Evolutionary conservation across 1,140 invertebrate species (phyloP), one percentile per base, ranked within the genome.

Genomic region (Drosophila prosaltans): DNA sequence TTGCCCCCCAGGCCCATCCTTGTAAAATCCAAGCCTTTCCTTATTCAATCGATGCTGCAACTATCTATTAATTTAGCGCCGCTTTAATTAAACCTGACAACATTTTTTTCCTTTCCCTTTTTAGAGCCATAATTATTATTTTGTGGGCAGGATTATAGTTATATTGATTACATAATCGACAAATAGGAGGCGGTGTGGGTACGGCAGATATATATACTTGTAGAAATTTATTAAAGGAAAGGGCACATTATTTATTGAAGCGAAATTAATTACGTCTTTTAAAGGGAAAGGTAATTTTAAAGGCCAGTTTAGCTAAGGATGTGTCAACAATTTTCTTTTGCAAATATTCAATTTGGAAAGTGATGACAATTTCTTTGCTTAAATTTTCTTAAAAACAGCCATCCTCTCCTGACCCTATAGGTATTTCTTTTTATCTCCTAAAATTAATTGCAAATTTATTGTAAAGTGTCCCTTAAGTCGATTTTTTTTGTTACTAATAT

Each of bases 61-160:
- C 65, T 70, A 74, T 61, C 64, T 68, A 72, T 76, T 76, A 68
- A 80, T 81, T 80, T 80, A 69, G 58, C 66, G 24, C 10, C 58
- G 21, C 43, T 69, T 81, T 78, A 81, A 81, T 74, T 81, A 81
- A 81, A 65, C 65, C 43, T 26, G 59, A 41, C 51, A 41, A 39
- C 54, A 67, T 64, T 76, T 69, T 51, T 41, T 55, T 70, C 32
- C 39, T 39, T 39, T 24, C n/a, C 24, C 41, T 30, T 45, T 71
- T 65, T 43, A 30, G 73, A 55, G 40, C 64, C 40, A 65, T 76
- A 80, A 72, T 80, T 51, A 72, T 80, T 51, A 69, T 59, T 78
- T 65, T 77, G 75, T 66, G 74, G 74, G 54, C 65, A 72, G 65
- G 54, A 70, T 80, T 81, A 63, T 62, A 62, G 81, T 72, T 68